Evolutionary conservation across 2,797 vertebrate genomes (phyloP).

Genomic region (Anableps anableps): DNA sequence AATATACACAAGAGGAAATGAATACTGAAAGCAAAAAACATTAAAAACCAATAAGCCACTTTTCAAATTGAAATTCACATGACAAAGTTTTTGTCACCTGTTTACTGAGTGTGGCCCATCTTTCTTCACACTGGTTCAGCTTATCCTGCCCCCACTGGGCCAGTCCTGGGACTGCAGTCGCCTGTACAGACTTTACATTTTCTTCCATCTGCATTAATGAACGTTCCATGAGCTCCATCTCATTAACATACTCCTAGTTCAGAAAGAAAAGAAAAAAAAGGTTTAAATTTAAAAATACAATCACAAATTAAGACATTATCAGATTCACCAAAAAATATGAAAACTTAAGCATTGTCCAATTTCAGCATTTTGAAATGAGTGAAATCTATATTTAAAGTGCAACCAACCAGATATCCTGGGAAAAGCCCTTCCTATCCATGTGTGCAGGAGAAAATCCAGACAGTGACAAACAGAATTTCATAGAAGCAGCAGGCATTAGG

Average conservation of each 20-base stretch:
- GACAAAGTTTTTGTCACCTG: constrained; percentile 80
- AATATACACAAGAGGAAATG: neutral
- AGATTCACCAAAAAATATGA: neutral
- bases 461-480: too few relatives aligned
- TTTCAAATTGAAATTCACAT: neutral
- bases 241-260: constrained; percentile 85
- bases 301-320: neutral
- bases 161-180: constrained; percentile 78
- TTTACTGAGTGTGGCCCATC: constrained; percentile 88
- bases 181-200: constrained; percentile 83
- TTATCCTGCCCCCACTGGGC: constrained; percentile 85
- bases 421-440: neutral
- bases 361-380: neutral
- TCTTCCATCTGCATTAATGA: constrained; percentile 90
- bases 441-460: neutral
- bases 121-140: constrained; percentile 79
- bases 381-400: neutral
- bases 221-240: constrained; percentile 89
- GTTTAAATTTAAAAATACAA: neutral
- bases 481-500: too few relatives aligned
- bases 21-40: neutral
- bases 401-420: neutral
- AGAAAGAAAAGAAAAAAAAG: neutral
- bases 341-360: neutral
- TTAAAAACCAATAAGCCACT: neutral